A percentile compares a stretch with the other conserved stretches of the same genome.
Evolutionary conservation across 2,113 vertebrate species (phyloP).

Genomic region (Triplophysa rosa): DNA sequence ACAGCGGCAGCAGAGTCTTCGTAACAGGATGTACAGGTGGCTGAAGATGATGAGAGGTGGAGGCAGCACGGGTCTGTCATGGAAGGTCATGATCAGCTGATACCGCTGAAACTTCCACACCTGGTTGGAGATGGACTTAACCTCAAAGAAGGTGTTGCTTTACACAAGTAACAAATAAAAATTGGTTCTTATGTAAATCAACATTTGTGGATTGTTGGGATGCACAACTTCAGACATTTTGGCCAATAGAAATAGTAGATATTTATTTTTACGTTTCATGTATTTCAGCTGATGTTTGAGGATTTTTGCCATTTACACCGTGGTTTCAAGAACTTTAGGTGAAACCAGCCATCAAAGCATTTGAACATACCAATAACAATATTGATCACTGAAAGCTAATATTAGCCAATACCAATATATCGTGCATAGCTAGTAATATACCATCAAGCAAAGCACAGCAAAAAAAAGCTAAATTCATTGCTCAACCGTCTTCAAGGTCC

Average conservation of each 20-base stretch:
- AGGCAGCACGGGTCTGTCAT: constrained; percentile 93
- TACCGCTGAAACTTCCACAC: constrained; percentile 99
- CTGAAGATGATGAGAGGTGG: constrained; percentile 96
- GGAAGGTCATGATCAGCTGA: constrained; percentile 97
- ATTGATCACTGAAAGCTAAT: too few relatives aligned
- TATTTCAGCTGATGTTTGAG: too few relatives aligned
- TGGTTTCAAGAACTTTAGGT: too few relatives aligned
- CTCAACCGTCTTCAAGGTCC: too few relatives aligned
- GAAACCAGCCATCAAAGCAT: too few relatives aligned
- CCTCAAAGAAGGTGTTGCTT: constrained; percentile 98
- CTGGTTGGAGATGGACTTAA: constrained; percentile 98
- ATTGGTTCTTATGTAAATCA: not conserved
- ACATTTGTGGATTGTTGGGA: not conserved
- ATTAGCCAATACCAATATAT: too few relatives aligned
- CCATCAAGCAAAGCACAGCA: too few relatives aligned
- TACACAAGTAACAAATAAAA: constrained; percentile 26
- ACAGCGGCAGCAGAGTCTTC: constrained; percentile 80
- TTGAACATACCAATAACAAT: too few relatives aligned
- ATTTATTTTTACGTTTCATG: not conserved
- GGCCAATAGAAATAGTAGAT: not conserved
- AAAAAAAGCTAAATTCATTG: too few relatives aligned
- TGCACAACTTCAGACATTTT: not conserved
- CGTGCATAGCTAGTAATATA: too few relatives aligned
- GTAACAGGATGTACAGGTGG: constrained; percentile 88
- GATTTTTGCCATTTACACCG: too few relatives aligned